Evolutionary conservation across 1,140 invertebrate genomes (phyloP).

Genomic region (Pinna nobilis): DNA sequence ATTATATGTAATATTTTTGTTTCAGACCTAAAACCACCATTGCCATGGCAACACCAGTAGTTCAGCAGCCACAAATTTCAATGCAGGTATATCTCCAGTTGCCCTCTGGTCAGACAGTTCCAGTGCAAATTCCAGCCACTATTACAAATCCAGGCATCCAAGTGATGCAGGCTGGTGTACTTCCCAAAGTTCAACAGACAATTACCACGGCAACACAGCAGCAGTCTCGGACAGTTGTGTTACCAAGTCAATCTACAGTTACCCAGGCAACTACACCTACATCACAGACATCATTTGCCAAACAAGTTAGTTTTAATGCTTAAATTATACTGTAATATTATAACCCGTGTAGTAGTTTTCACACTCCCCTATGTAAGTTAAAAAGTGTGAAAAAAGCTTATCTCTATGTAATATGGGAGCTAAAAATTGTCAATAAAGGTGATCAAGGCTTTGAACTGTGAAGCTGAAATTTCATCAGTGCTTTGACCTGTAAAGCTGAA

Average conservation of each 20-base stretch:
- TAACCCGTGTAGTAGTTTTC: too few relatives aligned
- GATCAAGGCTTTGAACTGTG: too few relatives aligned
- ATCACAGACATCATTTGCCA: slow-evolving; percentile 36
- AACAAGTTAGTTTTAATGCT: slow-evolving; percentile 22
- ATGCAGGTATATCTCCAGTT: slow-evolving; percentile 69
- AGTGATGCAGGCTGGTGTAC: neutral
- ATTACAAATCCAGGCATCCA: slow-evolving; percentile 35
- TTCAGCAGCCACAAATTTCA: slow-evolving; percentile 36
- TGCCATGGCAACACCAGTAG: slow-evolving; percentile 1
- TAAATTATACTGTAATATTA: too few relatives aligned
- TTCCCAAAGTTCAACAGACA: neutral
- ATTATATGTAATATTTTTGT: neutral
- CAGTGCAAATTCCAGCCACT: slow-evolving; percentile 67
- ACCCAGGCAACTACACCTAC: slow-evolving; percentile 12
- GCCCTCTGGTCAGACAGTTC: slow-evolving; percentile 68
- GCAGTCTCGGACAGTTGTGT: slow-evolving; percentile 14
- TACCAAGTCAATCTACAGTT: neutral
- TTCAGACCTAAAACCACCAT: slow-evolving; percentile 31
- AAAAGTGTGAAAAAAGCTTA: too few relatives aligned
- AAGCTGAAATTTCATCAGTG: too few relatives aligned
- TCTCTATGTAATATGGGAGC: too few relatives aligned
- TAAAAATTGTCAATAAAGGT: too few relatives aligned
- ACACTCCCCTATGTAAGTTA: too few relatives aligned
- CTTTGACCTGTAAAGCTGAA: too few relatives aligned
- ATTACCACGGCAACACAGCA: neutral